Evolutionary conservation across 2,113 vertebrate genomes (phyloP).

Genomic region (Rousettus leschenaultii): DNA sequence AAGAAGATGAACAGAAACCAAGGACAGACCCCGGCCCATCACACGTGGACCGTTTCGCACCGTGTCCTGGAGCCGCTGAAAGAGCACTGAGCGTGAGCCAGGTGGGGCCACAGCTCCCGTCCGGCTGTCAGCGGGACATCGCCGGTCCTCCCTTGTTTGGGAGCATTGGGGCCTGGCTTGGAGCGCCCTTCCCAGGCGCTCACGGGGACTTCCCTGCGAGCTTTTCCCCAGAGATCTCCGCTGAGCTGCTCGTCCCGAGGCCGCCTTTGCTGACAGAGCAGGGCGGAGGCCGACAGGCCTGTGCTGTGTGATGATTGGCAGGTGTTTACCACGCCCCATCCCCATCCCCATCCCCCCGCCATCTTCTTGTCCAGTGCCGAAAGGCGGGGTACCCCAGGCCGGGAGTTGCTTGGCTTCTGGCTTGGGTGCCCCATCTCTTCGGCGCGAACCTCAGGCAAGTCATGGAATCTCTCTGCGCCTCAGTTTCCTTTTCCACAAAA

Average conservation of each 20-base stretch:
- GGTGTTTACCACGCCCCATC: accelerated
- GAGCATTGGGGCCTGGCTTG: neutral
- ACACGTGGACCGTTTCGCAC: neutral
- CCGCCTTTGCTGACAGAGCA: neutral
- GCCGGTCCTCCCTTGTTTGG: neutral
- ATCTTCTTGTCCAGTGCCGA: accelerated
- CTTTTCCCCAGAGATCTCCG: neutral
- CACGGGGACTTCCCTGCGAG: neutral
- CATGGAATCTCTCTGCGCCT: neutral
- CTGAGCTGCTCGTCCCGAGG: neutral
- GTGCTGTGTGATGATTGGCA: accelerated
- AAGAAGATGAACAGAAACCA: neutral
- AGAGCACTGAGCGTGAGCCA: neutral
- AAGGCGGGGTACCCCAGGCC: too few relatives aligned
- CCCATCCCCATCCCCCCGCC: accelerated
- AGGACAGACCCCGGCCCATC: neutral
- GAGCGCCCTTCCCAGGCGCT: neutral
- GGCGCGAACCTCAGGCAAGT: neutral
- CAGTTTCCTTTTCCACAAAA: neutral
- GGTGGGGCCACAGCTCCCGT: accelerated
- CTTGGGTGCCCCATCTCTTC: neutral
- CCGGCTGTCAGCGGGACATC: neutral
- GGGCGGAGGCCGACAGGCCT: neutral
- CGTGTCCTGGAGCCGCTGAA: neutral
- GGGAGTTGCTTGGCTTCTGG: too few relatives aligned